These are phyloP conservation scores for Zelleria hepariella DNA, from an alignment of 2,888 invertebrate genomes.

Conservation along the genomic window DNA sequence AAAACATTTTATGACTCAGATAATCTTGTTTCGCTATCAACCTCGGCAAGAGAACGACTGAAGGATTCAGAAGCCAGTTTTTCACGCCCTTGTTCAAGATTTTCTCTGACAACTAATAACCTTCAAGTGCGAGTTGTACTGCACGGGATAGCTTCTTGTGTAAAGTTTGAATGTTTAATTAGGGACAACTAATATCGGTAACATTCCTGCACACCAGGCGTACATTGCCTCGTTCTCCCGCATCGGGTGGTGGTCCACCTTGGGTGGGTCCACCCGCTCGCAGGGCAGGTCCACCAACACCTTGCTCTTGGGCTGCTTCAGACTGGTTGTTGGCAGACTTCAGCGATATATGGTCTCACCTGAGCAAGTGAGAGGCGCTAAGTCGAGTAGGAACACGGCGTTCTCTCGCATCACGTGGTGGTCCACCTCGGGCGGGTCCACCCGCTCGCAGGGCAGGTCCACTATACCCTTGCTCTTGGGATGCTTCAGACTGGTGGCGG, in stretches of 20 bases:
- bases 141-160: too few species aligned
- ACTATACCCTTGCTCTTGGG: constrained; percentile 29
- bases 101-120: too few species aligned
- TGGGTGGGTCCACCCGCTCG: constrained; percentile 22
- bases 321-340: constrained; percentile 47
- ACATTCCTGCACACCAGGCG: too few species aligned
- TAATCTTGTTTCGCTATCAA: too few species aligned
- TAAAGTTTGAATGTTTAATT: too few species aligned
- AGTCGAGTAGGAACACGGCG: constrained; percentile 91
- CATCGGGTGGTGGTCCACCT: constrained; percentile 77
- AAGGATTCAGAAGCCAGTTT: too few species aligned
- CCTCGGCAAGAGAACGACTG: background rate
- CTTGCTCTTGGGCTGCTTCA: constrained; percentile 35
- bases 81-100: too few species aligned
- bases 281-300: constrained; percentile 26
- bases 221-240: constrained; percentile 80
- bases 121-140: too few species aligned
- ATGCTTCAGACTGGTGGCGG: constrained; percentile 51
- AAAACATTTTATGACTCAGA: background rate
- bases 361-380: constrained; percentile 80
- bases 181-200: too few species aligned
- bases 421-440: constrained; percentile 31
- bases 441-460: constrained; percentile 27
- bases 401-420: constrained; percentile 91
- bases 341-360: constrained; percentile 17